Evolutionary conservation across 2,797 vertebrate species (phyloP).

Genomic region (Sitta carolinensis): DNA sequence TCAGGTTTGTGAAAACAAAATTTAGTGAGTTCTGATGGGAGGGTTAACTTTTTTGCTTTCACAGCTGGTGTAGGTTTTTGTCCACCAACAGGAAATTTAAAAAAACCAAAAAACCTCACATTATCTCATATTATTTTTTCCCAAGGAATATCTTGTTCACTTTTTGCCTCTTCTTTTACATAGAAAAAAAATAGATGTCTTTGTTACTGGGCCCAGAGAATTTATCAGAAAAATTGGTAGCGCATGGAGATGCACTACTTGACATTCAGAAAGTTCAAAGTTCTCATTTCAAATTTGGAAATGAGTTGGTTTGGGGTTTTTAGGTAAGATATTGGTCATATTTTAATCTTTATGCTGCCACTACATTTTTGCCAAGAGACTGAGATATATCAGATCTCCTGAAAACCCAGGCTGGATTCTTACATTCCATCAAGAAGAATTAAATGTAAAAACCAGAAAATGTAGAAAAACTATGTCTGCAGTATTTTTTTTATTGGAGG

Average conservation of each 20-base stretch:
- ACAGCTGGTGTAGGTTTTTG: neutral
- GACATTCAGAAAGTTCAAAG: neutral
- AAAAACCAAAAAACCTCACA: neutral
- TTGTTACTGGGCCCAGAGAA: neutral
- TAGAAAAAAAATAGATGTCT: neutral
- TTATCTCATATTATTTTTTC: neutral
- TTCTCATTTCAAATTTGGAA: neutral
- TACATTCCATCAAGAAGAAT: neutral
- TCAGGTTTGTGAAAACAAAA: neutral
- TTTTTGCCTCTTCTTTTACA: neutral
- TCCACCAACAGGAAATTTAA: neutral
- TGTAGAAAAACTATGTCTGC: neutral
- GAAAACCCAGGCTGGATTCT: neutral
- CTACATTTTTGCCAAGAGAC: neutral
- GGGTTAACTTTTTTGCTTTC: neutral
- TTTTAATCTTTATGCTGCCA: neutral
- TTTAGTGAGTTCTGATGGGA: neutral
- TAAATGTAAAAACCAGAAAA: neutral
- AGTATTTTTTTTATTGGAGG: neutral
- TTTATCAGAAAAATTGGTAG: neutral
- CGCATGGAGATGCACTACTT: neutral
- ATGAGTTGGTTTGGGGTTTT: neutral
- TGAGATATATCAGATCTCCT: neutral
- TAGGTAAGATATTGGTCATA: neutral
- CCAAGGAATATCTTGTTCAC: neutral